These are phyloP conservation scores for Sturnira hondurensis DNA, from an alignment of 2,113 vertebrate genomes.

Conservation along the genomic window DNA sequence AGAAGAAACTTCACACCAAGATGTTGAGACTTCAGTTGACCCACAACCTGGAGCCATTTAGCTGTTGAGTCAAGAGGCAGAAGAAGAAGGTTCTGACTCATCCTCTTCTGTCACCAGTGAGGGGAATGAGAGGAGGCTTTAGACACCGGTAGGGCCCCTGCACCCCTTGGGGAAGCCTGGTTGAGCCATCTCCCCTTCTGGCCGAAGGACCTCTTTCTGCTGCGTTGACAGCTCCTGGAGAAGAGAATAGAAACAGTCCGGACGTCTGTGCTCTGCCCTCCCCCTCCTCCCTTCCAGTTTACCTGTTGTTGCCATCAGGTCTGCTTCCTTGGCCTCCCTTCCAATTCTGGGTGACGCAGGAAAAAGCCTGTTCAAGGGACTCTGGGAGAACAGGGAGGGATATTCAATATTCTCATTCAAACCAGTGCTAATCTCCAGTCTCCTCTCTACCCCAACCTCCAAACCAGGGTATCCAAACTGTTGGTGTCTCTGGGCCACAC, in stretches of 20 bases:
- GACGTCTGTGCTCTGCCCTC: background rate
- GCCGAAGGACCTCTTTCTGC: constrained; percentile 1
- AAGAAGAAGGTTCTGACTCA: background rate
- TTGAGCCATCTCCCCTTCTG: background rate
- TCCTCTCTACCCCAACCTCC: background rate
- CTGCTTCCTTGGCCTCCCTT: background rate
- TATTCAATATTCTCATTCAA: background rate
- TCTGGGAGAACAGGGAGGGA: background rate
- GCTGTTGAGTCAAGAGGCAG: background rate
- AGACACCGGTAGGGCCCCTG: constrained; percentile 43
- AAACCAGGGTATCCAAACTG: too few species aligned
- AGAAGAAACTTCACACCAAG: background rate
- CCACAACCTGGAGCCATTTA: background rate
- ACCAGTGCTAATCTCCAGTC: background rate
- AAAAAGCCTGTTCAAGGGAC: background rate
- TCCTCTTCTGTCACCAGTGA: background rate
- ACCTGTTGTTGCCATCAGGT: background rate
- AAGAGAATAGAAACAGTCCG: background rate
- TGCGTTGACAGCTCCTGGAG: constrained; percentile 44
- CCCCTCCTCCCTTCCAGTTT: background rate
- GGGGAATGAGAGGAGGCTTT: background rate
- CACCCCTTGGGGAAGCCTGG: background rate
- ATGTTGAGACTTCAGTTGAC: background rate
- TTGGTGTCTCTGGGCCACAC: too few species aligned
- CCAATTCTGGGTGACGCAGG: background rate